A percentile compares a stretch with the other conserved stretches of the same genome.
Evolutionary conservation across 1,140 invertebrate genomes (phyloP).

Genomic region (Rhyacophila brunnea): DNA sequence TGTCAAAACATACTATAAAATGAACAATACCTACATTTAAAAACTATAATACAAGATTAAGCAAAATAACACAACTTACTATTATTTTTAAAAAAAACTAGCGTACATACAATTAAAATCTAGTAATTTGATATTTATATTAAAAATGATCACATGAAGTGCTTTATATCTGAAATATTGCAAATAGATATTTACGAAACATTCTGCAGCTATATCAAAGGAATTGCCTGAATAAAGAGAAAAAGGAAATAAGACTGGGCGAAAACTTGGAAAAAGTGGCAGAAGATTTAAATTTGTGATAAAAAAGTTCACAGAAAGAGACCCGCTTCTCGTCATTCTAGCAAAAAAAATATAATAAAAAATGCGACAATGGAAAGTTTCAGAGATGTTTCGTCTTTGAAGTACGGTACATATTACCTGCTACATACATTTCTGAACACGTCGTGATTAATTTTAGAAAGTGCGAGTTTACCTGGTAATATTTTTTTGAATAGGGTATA

Average conservation of each 20-base stretch:
- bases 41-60: too few relatives aligned
- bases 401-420: neutral
- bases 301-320: neutral
- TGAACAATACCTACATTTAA: too few relatives aligned
- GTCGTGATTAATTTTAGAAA: neutral
- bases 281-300: neutral
- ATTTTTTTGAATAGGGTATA: too few relatives aligned
- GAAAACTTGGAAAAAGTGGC: neutral
- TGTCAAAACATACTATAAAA: too few relatives aligned
- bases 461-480: too few relatives aligned
- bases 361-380: neutral
- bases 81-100: too few relatives aligned
- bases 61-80: too few relatives aligned
- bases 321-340: neutral
- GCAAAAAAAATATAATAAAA: neutral
- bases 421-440: neutral
- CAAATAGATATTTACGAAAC: too few relatives aligned
- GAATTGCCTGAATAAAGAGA: neutral
- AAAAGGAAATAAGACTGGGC: neutral
- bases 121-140: too few relatives aligned
- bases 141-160: too few relatives aligned
- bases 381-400: slow-evolving; percentile 4
- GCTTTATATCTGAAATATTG: too few relatives aligned
- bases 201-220: neutral
- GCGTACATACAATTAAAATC: too few relatives aligned